These are phyloP conservation scores for Megalonaias nervosa DNA, from an alignment of 1,140 invertebrate genomes.

Conservation along the genomic window DNA sequence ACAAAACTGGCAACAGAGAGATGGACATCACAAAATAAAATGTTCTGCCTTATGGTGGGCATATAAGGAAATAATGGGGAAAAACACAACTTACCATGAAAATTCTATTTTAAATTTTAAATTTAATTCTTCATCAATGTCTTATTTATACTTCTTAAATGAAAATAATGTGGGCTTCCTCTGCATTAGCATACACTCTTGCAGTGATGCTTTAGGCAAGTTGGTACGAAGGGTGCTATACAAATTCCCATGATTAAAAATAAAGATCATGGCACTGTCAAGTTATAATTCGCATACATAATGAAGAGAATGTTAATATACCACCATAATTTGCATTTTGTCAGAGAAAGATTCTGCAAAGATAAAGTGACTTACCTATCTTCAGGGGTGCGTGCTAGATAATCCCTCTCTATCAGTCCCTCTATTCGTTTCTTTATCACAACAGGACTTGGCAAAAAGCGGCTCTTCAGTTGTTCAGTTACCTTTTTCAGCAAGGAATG, in stretches of 20 bases:
- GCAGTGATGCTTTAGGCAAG: neutral
- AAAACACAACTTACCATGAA: too few species aligned
- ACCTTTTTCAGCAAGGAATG: slow-evolving; percentile 75
- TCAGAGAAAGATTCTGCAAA: neutral
- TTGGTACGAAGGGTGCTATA: neutral
- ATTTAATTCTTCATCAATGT: too few species aligned
- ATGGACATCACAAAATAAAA: too few species aligned
- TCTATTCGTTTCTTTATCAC: slow-evolving; percentile 99
- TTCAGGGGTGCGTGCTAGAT: slow-evolving; percentile 95
- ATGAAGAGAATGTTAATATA: neutral
- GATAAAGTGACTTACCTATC: slow-evolving; percentile 79
- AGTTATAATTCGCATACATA: neutral
- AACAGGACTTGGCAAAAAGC: slow-evolving; percentile 97
- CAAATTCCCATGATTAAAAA: neutral
- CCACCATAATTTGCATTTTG: neutral
- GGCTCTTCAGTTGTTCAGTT: slow-evolving; percentile 94
- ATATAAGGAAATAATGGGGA: too few species aligned
- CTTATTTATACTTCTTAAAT: too few species aligned
- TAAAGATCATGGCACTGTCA: neutral
- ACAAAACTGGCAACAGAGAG: too few species aligned
- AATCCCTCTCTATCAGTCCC: slow-evolving; percentile 98
- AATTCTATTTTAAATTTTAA: too few species aligned
- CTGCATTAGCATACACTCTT: neutral
- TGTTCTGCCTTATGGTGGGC: too few species aligned
- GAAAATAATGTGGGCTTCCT: too few species aligned